phyloP scores from a whole-genome alignment of 2,888 invertebrate species.

The Hybos culiciformis region DNA sequence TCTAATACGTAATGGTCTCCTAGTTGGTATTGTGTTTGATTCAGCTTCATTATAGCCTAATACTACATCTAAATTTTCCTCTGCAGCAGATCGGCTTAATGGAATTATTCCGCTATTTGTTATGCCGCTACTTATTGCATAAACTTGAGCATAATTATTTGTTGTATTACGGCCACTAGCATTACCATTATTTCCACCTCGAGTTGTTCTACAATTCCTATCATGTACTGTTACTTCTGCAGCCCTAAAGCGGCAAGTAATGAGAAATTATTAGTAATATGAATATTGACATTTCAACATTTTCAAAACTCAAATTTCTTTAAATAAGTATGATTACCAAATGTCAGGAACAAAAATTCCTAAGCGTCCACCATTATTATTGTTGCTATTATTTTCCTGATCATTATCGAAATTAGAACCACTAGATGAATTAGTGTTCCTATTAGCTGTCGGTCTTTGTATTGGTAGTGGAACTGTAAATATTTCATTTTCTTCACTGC shows the following conservation, averaged over 20 bases:
- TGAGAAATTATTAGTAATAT: too few species aligned
- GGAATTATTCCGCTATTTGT: conserved; percentile 33
- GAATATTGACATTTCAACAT: too few species aligned
- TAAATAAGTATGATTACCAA: too few species aligned
- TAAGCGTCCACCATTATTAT: background rate
- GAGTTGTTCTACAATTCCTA: conserved; percentile 28
- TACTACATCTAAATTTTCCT: background rate
- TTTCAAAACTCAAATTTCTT: too few species aligned
- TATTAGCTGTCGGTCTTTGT: too few species aligned
- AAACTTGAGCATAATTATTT: conserved; percentile 33
- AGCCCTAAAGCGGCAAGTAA: too few species aligned
- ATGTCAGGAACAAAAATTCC: conserved; percentile 32
- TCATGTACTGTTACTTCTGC: conserved; percentile 34
- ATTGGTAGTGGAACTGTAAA: too few species aligned
- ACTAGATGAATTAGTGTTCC: too few species aligned
- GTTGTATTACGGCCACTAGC: too few species aligned
- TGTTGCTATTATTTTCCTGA: background rate
- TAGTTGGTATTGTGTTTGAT: background rate
- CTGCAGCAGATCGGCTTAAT: conserved; percentile 3
- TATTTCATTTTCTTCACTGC: too few species aligned
- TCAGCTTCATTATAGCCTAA: background rate
- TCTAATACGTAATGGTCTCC: background rate
- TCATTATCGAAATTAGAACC: too few species aligned
- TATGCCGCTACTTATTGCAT: conserved; percentile 34
- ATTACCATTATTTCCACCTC: conserved; percentile 22